phyloP scores from a whole-genome alignment of 2,113 vertebrate genomes.

The Perca fluviatilis region DNA sequence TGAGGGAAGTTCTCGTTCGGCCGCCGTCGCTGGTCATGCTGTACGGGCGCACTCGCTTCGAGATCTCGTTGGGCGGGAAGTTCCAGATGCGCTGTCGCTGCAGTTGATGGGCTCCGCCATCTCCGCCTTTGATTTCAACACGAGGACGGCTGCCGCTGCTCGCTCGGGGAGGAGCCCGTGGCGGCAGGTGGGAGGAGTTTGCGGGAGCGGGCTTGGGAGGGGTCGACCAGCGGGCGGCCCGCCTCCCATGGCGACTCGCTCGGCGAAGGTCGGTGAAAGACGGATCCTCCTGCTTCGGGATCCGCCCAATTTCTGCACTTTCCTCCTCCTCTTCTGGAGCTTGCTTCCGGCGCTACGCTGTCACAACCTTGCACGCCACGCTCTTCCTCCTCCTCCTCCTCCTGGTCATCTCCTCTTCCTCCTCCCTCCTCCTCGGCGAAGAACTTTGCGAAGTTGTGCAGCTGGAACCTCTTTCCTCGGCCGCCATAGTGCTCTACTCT shows the following conservation, averaged over 20 bases:
- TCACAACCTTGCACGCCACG: slow-evolving; percentile 89
- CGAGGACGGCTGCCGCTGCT: slow-evolving; percentile 81
- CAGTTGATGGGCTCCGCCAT: slow-evolving; percentile 99
- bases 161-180: slow-evolving; percentile 85
- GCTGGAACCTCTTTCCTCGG: too few relatives aligned
- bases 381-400: slow-evolving; percentile 86
- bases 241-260: slow-evolving; percentile 88
- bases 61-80: slow-evolving; percentile 99
- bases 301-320: slow-evolving; percentile 95
- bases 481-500: too few relatives aligned
- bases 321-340: slow-evolving; percentile 93
- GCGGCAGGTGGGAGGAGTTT: slow-evolving; percentile 89
- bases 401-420: slow-evolving; percentile 90
- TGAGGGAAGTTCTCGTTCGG: slow-evolving; percentile 94
- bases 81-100: slow-evolving; percentile 99
- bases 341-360: slow-evolving; percentile 84
- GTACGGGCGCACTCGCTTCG: slow-evolving; percentile 98
- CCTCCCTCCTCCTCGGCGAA: slow-evolving; percentile 90
- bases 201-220: slow-evolving; percentile 85
- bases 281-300: slow-evolving; percentile 88
- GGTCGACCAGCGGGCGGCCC: slow-evolving; percentile 87
- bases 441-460: slow-evolving; percentile 92
- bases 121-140: slow-evolving; percentile 99
- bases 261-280: slow-evolving; percentile 88
- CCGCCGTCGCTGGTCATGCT: slow-evolving; percentile 97